Conservation (phyloP, 2,113 vertebrate species). For the Candoia aspera region DNA sequence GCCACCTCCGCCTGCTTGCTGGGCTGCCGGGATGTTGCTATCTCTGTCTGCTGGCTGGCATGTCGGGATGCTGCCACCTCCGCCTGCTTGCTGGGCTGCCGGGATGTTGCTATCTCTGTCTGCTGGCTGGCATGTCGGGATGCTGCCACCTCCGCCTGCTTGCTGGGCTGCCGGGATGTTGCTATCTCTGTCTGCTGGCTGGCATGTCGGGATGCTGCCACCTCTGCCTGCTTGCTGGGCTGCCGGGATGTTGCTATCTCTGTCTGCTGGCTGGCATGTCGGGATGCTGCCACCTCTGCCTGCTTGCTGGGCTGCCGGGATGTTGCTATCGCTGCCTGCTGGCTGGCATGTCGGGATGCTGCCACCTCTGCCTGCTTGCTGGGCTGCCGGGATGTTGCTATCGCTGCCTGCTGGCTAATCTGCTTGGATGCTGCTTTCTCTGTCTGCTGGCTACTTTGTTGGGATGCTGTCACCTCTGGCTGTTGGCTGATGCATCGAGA, state of each 20-base stretch:
- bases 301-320: neutral
- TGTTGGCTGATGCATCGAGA: neutral
- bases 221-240: neutral
- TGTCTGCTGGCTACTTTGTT: neutral
- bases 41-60: neutral
- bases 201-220: neutral
- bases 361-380: neutral
- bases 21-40: neutral
- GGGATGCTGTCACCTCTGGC: neutral
- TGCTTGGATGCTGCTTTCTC: neutral
- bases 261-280: neutral
- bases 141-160: neutral
- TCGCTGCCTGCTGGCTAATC: neutral
- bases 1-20: neutral
- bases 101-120: neutral
- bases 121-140: neutral
- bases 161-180: neutral
- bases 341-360: neutral
- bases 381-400: neutral
- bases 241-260: neutral
- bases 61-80: neutral
- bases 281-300: fast-evolving
- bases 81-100: neutral
- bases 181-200: neutral
- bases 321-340: neutral